Conservation (phyloP, 2,113 vertebrate species). For the Anoura caudifer region DNA sequence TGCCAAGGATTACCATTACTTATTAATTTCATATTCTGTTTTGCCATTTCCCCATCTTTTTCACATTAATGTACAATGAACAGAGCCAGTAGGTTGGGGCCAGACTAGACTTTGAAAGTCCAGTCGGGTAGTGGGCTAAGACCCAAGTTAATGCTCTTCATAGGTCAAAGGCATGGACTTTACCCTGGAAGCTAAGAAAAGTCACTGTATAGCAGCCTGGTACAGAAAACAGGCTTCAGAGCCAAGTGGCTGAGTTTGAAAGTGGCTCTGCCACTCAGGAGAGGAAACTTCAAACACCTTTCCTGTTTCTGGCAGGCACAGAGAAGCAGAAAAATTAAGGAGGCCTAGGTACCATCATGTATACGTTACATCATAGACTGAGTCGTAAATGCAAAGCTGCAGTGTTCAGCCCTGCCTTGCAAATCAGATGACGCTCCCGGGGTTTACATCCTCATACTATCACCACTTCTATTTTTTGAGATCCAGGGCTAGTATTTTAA, state of each 20-base stretch:
- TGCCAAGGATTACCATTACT: not conserved
- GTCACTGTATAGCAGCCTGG: not conserved
- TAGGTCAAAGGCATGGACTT: not conserved
- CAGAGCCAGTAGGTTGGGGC: not conserved
- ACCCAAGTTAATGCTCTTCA: not conserved
- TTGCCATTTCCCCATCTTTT: not conserved
- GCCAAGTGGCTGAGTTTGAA: not conserved
- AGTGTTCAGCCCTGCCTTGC: not conserved
- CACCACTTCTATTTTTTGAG: not conserved
- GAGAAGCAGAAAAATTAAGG: not conserved
- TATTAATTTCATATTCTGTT: not conserved
- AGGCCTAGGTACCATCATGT: not conserved
- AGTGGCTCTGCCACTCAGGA: not conserved
- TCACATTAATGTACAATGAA: not conserved
- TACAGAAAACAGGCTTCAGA: not conserved
- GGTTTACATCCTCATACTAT: not conserved
- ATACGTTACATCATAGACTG: not conserved
- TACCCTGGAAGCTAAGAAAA: not conserved
- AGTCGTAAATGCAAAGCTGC: not conserved
- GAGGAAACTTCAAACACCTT: not conserved
- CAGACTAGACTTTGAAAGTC: not conserved
- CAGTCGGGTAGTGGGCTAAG: not conserved
- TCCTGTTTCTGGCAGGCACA: not conserved
- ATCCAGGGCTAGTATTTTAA: not conserved
- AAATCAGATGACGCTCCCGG: not conserved